Percentiles rank a stretch among this genome's conserved stretches.
Conservation (phyloP, 2,888 invertebrate genomes). For the Pseudococcus jackbeardsleyi region DNA sequence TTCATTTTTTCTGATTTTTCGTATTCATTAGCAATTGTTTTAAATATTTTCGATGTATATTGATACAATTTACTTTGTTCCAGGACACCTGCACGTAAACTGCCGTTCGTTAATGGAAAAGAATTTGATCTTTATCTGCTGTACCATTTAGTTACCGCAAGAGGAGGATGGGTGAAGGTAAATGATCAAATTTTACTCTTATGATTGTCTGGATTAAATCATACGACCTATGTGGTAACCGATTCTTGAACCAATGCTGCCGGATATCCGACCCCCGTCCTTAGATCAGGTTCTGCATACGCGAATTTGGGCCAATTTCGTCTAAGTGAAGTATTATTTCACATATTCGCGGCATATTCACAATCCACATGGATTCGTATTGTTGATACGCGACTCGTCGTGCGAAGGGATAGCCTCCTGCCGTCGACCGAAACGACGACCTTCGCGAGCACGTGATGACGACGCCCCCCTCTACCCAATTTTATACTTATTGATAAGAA, state of each 20-base stretch:
- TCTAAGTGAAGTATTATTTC: background rate
- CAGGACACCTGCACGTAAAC: constrained; percentile 79
- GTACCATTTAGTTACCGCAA: constrained; percentile 90
- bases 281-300: background rate
- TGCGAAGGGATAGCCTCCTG: constrained; percentile 49
- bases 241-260: background rate
- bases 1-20: background rate
- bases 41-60: background rate
- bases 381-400: constrained; percentile 33
- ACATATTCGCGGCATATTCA: background rate
- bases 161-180: constrained; percentile 97
- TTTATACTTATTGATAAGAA: constrained; percentile 58
- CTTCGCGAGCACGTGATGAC: constrained; percentile 60
- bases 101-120: constrained; percentile 87
- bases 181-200: constrained; percentile 67
- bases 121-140: constrained; percentile 93
- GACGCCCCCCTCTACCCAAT: constrained; percentile 41
- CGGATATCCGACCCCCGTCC: background rate
- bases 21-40: background rate
- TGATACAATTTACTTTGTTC: constrained; percentile 61
- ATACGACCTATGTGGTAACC: background rate
- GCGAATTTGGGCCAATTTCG: background rate
- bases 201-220: background rate
- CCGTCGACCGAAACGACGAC: constrained; percentile 49
- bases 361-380: constrained; percentile 8